These are phyloP conservation scores for Panagrolaimus sp. DNA, from an alignment of 1,140 invertebrate species.

Conservation along the genomic window DNA sequence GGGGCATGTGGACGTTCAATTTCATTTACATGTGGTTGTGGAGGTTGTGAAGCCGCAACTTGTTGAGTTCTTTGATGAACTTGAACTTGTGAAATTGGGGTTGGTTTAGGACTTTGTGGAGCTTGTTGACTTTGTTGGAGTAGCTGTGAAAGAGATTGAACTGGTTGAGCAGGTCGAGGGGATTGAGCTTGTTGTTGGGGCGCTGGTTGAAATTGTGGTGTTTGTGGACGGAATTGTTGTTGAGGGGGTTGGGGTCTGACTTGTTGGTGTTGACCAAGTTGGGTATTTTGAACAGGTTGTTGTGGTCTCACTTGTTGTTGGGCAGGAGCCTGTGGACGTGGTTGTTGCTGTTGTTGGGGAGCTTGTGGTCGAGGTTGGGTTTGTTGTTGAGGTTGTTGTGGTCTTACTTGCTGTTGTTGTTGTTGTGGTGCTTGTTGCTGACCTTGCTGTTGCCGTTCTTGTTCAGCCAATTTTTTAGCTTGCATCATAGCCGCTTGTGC, in stretches of 20 bases:
- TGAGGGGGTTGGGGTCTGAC: slow-evolving; percentile 12
- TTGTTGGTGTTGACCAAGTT: slow-evolving; percentile 1
- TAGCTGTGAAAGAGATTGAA: neutral
- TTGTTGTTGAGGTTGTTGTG: neutral
- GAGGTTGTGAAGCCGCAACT: too few species aligned
- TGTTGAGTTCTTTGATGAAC: slow-evolving; percentile 13
- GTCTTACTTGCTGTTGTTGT: slow-evolving; percentile 14
- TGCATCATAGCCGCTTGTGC: neutral
- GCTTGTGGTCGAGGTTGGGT: neutral
- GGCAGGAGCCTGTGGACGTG: too few species aligned
- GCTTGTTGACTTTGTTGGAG: neutral
- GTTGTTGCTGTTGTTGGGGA: slow-evolving; percentile 21
- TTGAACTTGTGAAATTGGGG: slow-evolving; percentile 2
- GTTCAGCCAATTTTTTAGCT: neutral
- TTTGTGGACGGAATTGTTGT: slow-evolving; percentile 9
- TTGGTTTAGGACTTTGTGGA: neutral
- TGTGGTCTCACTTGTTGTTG: slow-evolving; percentile 15
- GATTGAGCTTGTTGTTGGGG: neutral
- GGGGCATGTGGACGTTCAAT: neutral
- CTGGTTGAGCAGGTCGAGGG: neutral
- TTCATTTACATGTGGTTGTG: too few species aligned
- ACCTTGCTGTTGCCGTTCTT: neutral
- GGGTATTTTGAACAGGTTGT: slow-evolving; percentile 17
- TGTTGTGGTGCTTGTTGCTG: neutral
- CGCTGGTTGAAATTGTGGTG: neutral